Percentiles rank a stretch among this genome's conserved stretches.
Evolutionary conservation across 92 coral and sea anemone genomes (phyloP).

Genomic region (Phenganax marumi): DNA sequence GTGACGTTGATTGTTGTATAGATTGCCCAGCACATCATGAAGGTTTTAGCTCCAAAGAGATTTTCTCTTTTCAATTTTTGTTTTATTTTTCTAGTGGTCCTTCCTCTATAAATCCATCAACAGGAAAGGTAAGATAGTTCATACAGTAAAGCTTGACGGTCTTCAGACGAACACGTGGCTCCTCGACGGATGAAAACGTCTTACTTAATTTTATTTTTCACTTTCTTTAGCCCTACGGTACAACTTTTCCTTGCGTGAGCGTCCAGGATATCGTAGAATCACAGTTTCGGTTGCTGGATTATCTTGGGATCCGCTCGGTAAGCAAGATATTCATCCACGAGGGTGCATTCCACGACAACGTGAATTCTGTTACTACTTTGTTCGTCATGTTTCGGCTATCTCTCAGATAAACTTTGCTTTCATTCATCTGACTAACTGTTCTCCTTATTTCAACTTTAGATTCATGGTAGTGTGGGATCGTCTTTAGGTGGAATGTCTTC

Average conservation of each 20-base stretch:
- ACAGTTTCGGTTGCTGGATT: conserved; percentile 78
- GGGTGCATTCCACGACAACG: no score
- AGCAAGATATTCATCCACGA: not conserved
- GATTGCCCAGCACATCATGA: not conserved
- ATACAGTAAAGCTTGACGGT: not conserved
- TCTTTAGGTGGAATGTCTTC: conserved; percentile 94
- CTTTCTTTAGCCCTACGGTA: conserved; percentile 76
- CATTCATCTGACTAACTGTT: no score
- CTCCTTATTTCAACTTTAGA: conserved; percentile 32
- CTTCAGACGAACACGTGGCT: not conserved
- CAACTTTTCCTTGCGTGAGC: conserved; percentile 92
- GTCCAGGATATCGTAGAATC: conserved; percentile 83
- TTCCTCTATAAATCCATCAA: conserved; percentile 80
- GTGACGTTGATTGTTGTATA: not conserved
- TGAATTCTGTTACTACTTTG: no score
- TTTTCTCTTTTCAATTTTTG: not conserved
- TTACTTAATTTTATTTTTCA: not conserved
- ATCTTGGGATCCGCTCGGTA: conserved; percentile 82
- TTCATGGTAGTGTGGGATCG: conserved; percentile 85
- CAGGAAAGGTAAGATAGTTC: conserved; percentile 66
- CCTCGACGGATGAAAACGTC: not conserved
- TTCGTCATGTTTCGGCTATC: no score
- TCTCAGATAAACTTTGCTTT: no score
- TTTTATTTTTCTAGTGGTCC: conserved; percentile 72
- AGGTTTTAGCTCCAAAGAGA: not conserved